A percentile compares a stretch with the other conserved stretches of the same genome.
Conservation (phyloP, 2,888 invertebrate genomes). For the Athalia circularis region DNA sequence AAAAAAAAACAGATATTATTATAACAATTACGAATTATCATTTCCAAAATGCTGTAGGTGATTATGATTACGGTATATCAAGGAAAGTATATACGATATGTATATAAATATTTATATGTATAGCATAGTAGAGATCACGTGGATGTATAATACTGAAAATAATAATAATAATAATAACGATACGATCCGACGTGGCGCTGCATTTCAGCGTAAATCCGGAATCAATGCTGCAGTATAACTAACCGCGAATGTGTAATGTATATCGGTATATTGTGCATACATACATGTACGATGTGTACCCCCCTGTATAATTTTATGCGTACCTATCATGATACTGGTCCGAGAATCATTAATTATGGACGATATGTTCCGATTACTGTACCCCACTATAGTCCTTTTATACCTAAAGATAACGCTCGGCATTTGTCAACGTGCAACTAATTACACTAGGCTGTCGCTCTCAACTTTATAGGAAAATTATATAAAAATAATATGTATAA, state of each 20-base stretch:
- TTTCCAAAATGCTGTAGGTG: too few species aligned
- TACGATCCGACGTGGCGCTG: too few species aligned
- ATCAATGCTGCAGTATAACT: too few species aligned
- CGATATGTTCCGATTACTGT: conserved; percentile 40
- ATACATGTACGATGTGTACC: background rate
- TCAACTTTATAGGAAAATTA: conserved; percentile 3
- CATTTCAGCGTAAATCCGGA: too few species aligned
- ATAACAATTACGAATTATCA: conserved; percentile 3
- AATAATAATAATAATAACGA: too few species aligned
- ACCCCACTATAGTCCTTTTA: conserved; percentile 37
- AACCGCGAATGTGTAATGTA: too few species aligned
- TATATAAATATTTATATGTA: too few species aligned
- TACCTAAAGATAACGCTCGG: conserved; percentile 40
- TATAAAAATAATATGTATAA: too few species aligned
- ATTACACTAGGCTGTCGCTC: conserved; percentile 35
- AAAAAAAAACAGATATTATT: conserved; percentile 46
- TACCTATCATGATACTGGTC: background rate
- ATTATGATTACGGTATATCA: too few species aligned
- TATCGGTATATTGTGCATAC: background rate
- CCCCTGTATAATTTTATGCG: background rate
- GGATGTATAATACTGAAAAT: background rate
- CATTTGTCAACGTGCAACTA: conserved; percentile 40
- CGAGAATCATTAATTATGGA: conserved; percentile 42
- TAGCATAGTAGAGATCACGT: too few species aligned
- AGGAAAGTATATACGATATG: too few species aligned